These are phyloP conservation scores for Sisor rabdophorus DNA, from an alignment of 2,113 vertebrate genomes.

Conservation along the genomic window DNA sequence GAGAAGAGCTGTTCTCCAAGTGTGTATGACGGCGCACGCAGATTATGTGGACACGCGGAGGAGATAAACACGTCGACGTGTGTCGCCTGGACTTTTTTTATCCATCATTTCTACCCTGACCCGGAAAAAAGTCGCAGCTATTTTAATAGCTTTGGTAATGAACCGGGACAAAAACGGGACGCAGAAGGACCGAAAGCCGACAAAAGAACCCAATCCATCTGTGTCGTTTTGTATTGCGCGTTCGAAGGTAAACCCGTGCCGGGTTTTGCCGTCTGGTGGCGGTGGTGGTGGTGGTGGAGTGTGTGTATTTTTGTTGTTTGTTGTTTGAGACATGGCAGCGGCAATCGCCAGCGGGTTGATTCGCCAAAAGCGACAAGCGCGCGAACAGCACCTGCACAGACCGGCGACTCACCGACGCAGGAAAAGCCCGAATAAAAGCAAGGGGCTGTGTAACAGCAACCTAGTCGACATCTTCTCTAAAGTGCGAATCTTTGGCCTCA, in stretches of 20 bases:
- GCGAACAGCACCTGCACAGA: slow-evolving; percentile 94
- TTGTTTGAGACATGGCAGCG: slow-evolving; percentile 84
- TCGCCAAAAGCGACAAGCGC: slow-evolving; percentile 94
- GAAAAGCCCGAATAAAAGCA: slow-evolving; percentile 94
- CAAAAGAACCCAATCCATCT: neutral
- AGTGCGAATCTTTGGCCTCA: slow-evolving; percentile 99
- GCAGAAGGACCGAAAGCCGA: slow-evolving; percentile 13
- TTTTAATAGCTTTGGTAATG: slow-evolving; percentile 22
- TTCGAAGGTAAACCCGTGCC: slow-evolving; percentile 5
- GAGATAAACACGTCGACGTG: slow-evolving; percentile 23
- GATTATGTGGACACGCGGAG: slow-evolving; percentile 6
- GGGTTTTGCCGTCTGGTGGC: neutral
- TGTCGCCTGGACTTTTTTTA: slow-evolving; percentile 24
- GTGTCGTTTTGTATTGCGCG: slow-evolving; percentile 16
- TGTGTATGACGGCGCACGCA: slow-evolving; percentile 8
- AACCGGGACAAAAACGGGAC: slow-evolving; percentile 13
- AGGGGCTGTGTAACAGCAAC: slow-evolving; percentile 93
- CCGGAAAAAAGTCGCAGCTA: neutral
- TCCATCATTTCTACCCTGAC: neutral
- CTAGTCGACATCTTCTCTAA: slow-evolving; percentile 99
- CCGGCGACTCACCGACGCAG: slow-evolving; percentile 89
- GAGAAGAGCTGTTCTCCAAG: neutral
- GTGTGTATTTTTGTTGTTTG: neutral
- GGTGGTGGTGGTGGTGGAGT: slow-evolving; percentile 30
- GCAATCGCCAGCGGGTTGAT: slow-evolving; percentile 97